Evolutionary conservation across 1,140 invertebrate species (phyloP).

Genomic region (Drosophila fuyamai): DNA sequence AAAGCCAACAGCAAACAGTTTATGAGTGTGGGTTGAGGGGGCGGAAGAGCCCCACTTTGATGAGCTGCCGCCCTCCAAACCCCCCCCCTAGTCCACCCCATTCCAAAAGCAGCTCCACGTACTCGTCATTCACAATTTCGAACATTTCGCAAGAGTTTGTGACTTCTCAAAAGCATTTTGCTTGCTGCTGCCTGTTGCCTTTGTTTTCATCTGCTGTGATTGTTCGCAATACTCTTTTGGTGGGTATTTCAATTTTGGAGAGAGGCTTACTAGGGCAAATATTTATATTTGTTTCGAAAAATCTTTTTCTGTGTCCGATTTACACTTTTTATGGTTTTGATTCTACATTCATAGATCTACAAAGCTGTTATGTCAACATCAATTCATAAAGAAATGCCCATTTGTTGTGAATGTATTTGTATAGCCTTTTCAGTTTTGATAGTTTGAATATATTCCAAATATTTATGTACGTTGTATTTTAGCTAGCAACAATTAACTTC

Average conservation of each 20-base stretch:
- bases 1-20: constrained; percentile 4
- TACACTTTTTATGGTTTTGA: no score
- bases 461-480: no score
- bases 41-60: constrained; percentile 36
- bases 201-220: neutral
- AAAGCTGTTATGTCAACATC: no score
- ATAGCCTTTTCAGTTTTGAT: no score
- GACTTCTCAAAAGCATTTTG: constrained; percentile 40
- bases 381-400: no score
- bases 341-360: no score
- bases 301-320: no score
- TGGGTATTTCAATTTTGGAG: neutral
- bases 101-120: neutral
- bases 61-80: constrained; percentile 34
- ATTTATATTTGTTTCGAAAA: neutral
- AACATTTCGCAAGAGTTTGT: constrained; percentile 39
- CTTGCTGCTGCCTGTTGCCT: neutral
- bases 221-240: neutral
- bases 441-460: no score
- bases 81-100: neutral
- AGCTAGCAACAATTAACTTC: no score
- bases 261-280: neutral
- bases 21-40: constrained; percentile 8
- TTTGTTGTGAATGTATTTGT: no score
- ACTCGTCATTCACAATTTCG: constrained; percentile 5